Conservation (phyloP, 2,113 vertebrate genomes). For the Orthonyx spaldingii region DNA sequence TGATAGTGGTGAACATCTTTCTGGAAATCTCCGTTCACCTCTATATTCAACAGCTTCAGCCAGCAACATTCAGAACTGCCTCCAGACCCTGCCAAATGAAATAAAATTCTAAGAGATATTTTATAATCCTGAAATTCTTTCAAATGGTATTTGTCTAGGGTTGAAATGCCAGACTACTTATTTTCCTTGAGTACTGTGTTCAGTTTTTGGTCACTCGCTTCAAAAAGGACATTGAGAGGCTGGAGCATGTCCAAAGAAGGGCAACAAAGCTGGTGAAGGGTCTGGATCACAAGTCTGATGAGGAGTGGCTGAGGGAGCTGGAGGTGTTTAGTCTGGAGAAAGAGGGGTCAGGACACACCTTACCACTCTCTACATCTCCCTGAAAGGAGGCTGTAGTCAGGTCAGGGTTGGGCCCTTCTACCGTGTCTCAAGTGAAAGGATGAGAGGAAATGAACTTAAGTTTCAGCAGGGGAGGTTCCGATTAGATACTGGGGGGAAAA, state of each 20-base stretch:
- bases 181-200: not conserved
- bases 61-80: not conserved
- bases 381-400: not conserved
- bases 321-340: not conserved
- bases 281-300: not conserved
- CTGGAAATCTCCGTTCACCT: not conserved
- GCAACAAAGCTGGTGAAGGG: not conserved
- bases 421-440: not conserved
- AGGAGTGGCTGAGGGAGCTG: not conserved
- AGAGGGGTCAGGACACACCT: not conserved
- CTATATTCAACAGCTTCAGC: not conserved
- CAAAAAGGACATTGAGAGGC: not conserved
- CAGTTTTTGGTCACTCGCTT: not conserved
- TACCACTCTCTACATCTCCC: not conserved
- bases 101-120: not conserved
- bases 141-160: not conserved
- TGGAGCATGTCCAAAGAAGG: not conserved
- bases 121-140: not conserved
- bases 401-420: not conserved
- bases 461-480: not conserved
- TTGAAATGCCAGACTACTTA: not conserved
- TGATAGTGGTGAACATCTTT: not conserved
- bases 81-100: not conserved
- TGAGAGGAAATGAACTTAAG: not conserved
- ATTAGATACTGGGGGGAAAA: not conserved